These are phyloP conservation scores for Chouioia cunea DNA, from an alignment of 2,888 invertebrate species.

Conservation along the genomic window DNA sequence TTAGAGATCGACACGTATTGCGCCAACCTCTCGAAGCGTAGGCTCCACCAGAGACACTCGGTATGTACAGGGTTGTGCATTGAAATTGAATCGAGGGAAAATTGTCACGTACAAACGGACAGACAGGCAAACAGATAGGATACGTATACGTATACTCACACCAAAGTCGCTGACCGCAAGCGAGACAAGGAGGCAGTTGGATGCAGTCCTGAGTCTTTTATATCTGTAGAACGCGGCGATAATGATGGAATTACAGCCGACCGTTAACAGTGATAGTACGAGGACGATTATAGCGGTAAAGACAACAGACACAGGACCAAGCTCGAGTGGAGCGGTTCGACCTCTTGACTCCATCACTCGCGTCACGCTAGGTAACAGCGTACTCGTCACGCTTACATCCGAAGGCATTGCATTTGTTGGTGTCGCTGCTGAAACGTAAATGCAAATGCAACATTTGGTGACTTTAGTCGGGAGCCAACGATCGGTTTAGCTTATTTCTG, in stretches of 20 bases:
- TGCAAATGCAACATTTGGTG: no score
- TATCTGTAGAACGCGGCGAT: constrained; percentile 73
- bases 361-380: constrained; percentile 60
- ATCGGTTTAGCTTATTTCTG: no score
- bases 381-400: constrained; percentile 56
- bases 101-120: no score
- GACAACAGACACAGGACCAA: constrained; percentile 68
- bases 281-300: constrained; percentile 71
- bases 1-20: no score
- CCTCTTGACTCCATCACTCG: constrained; percentile 48
- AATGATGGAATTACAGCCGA: constrained; percentile 74
- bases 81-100: no score
- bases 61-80: no score
- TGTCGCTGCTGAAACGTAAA: no score
- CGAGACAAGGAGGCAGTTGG: constrained; percentile 74
- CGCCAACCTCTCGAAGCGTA: no score
- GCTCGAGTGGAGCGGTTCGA: neutral
- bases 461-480: no score
- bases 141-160: constrained; percentile 59
- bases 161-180: constrained; percentile 74
- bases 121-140: no score
- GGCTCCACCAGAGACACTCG: no score
- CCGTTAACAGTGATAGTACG: constrained; percentile 72
- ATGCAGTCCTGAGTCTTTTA: constrained; percentile 74
- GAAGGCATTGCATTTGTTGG: constrained; percentile 14